Percentiles rank a stretch among this genome's conserved stretches.
These are phyloP conservation scores for Spialia ferax DNA, from an alignment of 2,888 invertebrate genomes.

Conservation along the genomic window DNA sequence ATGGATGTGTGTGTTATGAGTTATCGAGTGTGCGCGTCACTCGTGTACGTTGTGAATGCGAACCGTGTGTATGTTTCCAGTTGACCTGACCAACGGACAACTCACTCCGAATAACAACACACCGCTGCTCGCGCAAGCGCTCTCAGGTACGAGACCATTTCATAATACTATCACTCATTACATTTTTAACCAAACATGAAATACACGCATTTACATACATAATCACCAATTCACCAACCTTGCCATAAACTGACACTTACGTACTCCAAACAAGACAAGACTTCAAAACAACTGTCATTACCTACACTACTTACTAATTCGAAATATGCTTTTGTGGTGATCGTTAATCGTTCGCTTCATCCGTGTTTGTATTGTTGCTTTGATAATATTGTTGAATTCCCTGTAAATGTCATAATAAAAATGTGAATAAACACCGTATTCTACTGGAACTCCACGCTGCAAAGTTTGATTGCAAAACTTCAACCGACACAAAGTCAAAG, in stretches of 20 bases:
- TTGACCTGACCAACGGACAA: slow-evolving; percentile 98
- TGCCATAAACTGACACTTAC: background rate
- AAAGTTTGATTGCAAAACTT: background rate
- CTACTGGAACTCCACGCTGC: slow-evolving; percentile 23
- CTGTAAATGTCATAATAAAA: background rate
- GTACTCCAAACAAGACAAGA: background rate
- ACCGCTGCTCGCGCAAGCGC: slow-evolving; percentile 97
- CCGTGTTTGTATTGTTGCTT: slow-evolving; percentile 27
- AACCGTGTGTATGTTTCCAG: slow-evolving; percentile 91
- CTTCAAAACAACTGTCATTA: background rate
- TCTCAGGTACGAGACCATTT: slow-evolving; percentile 91
- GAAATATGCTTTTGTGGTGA: slow-evolving; percentile 32
- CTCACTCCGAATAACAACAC: slow-evolving; percentile 98
- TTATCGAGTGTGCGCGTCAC: slow-evolving; percentile 69
- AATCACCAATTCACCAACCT: background rate
- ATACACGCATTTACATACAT: background rate
- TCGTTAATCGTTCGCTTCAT: slow-evolving; percentile 24
- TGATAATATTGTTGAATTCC: slow-evolving; percentile 2
- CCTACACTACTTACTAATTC: slow-evolving; percentile 3
- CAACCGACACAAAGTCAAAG: background rate
- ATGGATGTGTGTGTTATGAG: slow-evolving; percentile 72
- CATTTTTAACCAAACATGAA: background rate
- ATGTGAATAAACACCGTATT: background rate
- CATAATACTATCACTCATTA: slow-evolving; percentile 37
- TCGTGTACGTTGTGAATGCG: slow-evolving; percentile 83